Base-by-base conservation (phyloP, 2,113 vertebrate genomes). In the Laterallus jamaicensis region DNA sequence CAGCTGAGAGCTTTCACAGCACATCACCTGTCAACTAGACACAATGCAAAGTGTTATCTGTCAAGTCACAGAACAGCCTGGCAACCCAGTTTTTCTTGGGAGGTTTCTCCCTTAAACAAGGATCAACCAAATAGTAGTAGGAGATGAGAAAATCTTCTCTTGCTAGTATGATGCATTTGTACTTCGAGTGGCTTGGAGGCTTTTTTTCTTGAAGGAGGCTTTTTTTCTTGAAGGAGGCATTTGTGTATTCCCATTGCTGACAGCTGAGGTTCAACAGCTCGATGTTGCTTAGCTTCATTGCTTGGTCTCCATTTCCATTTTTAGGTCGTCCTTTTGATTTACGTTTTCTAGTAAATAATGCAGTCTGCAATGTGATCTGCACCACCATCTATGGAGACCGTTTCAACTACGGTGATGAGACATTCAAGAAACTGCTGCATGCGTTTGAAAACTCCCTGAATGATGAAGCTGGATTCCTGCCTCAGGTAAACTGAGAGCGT, bases 341-440 rank as follows among this genome's bases (percentile, higher is more conserved):
- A 44, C 68, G 1, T 4, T 2, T 14, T 25, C 49, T 67, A 32
- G 3, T 98, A 67, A 92, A 71, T 37, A 97, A 96, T 14, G 97
- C 97, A 3, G 82, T 96, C 74, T 88, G 89, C 91, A 98, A 98
- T 0, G 32, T 98, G 21, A 98, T 98, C 55, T 79, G 96, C 44
- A 94, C 56, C 35, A 94, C 93, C 6, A 6, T 90, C 69, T 98
- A 85, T 8, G 97, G 96, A 31, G 39, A 76, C 4, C 97, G 97
- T 26, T 98, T 98, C 0, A 7, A 95, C 47, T 98, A 98, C 0
- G 31, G 73, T 6, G 96, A 98, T 67, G 84, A 93, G 52, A 92
- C 75, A 35, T 88, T 98, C 82, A 88, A 86, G 32, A 82, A 52
- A 71, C 15, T 98, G 6, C 7, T 97, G 64, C 3, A 6, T 8